Evolutionary conservation across 2,113 vertebrate genomes (phyloP).

Genomic region (Rhagologus leucostigma): DNA sequence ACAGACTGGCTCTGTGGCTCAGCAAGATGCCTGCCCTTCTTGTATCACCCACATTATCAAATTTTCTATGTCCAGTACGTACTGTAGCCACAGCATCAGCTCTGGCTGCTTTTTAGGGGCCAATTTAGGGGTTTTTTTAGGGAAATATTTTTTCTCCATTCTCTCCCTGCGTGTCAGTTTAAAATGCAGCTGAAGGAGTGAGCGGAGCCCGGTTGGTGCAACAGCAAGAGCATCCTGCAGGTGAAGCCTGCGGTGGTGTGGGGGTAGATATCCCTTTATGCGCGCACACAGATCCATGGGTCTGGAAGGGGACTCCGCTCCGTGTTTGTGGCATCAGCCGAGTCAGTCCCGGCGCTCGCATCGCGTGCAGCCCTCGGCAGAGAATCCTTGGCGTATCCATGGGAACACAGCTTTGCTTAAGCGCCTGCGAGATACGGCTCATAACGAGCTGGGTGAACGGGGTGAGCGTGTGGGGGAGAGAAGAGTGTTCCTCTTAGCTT

Average conservation of each 20-base stretch:
- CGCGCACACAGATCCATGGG: not conserved
- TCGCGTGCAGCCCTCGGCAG: slow-evolving; percentile 32
- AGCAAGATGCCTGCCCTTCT: not conserved
- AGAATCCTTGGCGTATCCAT: slow-evolving; percentile 72
- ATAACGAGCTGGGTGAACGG: not conserved
- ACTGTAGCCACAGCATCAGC: not conserved
- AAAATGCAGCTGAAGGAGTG: not conserved
- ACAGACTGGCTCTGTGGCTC: not conserved
- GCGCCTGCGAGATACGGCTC: slow-evolving; percentile 13
- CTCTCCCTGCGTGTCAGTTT: not conserved
- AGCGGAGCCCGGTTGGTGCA: not conserved
- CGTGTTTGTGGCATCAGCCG: slow-evolving; percentile 51
- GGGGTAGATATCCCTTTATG: not conserved
- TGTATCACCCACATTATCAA: not conserved
- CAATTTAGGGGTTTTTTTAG: not conserved
- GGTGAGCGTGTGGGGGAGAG: not conserved
- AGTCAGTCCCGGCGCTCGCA: slow-evolving; percentile 41
- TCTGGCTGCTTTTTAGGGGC: not conserved
- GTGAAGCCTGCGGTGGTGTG: not conserved
- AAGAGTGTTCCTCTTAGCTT: not conserved
- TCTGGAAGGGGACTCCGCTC: slow-evolving; percentile 58
- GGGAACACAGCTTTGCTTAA: slow-evolving; percentile 57
- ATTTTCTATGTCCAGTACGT: not conserved
- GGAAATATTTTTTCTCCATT: not conserved
- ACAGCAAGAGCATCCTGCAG: not conserved